phyloP scores from a whole-genome alignment of 2,888 invertebrate genomes.

The Drosophila lacicola region DNA sequence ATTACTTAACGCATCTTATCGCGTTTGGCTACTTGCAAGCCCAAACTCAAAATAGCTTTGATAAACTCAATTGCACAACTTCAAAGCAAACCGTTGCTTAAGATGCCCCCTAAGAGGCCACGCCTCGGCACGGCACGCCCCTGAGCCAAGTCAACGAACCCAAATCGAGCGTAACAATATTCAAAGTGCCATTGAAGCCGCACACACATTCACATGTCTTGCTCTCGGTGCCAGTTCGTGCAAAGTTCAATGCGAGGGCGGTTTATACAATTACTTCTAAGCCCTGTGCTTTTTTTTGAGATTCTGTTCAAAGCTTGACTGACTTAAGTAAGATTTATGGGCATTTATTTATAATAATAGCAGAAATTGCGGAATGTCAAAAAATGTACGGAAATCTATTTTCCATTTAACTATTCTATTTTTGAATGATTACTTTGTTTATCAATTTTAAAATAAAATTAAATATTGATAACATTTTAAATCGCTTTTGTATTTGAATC shows the following conservation, averaged over 20 bases:
- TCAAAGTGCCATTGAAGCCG: slow-evolving; percentile 76
- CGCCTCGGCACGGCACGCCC: slow-evolving; percentile 25
- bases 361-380: too few species aligned
- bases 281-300: too few species aligned
- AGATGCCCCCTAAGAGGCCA: slow-evolving; percentile 18
- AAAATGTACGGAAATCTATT: too few species aligned
- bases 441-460: too few species aligned
- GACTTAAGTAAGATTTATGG: too few species aligned
- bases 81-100: slow-evolving; percentile 55
- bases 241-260: slow-evolving; percentile 67
- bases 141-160: slow-evolving; percentile 69
- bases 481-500: too few species aligned
- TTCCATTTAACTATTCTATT: too few species aligned
- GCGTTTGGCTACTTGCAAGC: slow-evolving; percentile 64
- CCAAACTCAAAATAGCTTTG: slow-evolving; percentile 70
- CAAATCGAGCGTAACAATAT: slow-evolving; percentile 77
- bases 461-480: too few species aligned
- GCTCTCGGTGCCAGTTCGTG: slow-evolving; percentile 65
- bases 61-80: slow-evolving; percentile 62
- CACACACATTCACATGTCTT: slow-evolving; percentile 65
- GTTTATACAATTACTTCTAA: background rate
- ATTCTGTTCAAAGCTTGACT: too few species aligned
- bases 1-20: slow-evolving; percentile 80
- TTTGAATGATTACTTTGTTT: too few species aligned
- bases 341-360: too few species aligned